phyloP scores from a whole-genome alignment of 2,113 vertebrate genomes.

The Rhea pennata region DNA sequence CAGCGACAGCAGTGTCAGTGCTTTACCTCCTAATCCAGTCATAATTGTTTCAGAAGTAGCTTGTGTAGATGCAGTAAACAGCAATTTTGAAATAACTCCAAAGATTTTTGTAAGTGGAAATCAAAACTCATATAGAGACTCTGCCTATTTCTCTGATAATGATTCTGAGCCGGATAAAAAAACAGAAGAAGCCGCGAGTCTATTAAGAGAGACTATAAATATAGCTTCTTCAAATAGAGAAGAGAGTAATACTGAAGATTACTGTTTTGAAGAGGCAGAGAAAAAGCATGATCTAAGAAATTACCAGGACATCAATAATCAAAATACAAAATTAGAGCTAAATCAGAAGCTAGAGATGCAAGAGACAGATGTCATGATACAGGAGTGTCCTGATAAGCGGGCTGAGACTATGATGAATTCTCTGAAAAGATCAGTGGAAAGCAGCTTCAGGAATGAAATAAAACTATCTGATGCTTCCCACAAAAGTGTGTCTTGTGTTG shows the following conservation, averaged over 20 bases:
- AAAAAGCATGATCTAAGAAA: not conserved
- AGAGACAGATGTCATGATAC: not conserved
- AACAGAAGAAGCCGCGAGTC: slow-evolving; percentile 73
- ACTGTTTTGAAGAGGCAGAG: not conserved
- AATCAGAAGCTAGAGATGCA: not conserved
- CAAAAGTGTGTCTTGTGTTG: slow-evolving; percentile 73
- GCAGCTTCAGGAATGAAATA: slow-evolving; percentile 42
- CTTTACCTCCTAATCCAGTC: slow-evolving; percentile 78
- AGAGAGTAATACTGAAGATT: not conserved
- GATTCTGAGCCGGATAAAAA: slow-evolving; percentile 93
- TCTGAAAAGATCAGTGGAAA: slow-evolving; percentile 1
- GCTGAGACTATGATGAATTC: slow-evolving; percentile 21
- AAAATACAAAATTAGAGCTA: not conserved
- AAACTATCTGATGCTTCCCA: slow-evolving; percentile 20
- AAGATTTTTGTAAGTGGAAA: slow-evolving; percentile 72
- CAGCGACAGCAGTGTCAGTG: not conserved
- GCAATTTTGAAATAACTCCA: slow-evolving; percentile 51
- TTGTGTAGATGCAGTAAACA: slow-evolving; percentile 30
- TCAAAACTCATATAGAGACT: slow-evolving; percentile 88
- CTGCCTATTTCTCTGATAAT: slow-evolving; percentile 97
- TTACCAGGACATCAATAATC: not conserved
- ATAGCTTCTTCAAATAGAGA: not conserved
- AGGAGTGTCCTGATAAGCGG: not conserved
- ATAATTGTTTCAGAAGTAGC: slow-evolving; percentile 87
- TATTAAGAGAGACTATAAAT: not conserved